Conservation (phyloP, 2,888 invertebrate species). For the Balanococcus diminutus region DNA sequence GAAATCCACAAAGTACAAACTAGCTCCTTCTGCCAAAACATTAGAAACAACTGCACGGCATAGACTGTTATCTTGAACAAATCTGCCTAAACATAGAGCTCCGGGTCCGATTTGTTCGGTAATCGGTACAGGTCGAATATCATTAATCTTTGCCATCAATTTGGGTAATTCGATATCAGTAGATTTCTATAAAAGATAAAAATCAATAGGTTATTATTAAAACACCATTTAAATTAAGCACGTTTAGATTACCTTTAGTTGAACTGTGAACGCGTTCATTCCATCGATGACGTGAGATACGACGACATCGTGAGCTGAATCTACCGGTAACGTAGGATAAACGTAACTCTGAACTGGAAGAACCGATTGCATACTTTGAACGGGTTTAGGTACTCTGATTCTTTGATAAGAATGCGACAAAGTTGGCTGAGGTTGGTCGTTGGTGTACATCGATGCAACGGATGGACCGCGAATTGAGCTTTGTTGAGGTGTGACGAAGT, state of each 20-base stretch:
- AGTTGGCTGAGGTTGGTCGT: not conserved
- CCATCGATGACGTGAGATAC: conserved; percentile 82
- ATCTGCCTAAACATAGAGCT: conserved; percentile 77
- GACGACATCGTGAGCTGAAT: conserved; percentile 71
- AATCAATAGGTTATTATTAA: conserved; percentile 1
- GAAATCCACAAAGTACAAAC: conserved; percentile 70
- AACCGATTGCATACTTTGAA: conserved; percentile 40
- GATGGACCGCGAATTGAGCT: not conserved
- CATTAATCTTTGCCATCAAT: conserved; percentile 68
- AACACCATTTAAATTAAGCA: not conserved
- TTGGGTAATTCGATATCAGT: conserved; percentile 67
- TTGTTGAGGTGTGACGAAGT: not conserved
- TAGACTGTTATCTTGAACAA: conserved; percentile 71
- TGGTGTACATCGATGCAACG: not conserved
- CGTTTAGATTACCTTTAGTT: conserved; percentile 65
- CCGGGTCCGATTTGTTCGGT: conserved; percentile 75
- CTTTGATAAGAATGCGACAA: not conserved
- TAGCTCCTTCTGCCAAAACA: conserved; percentile 74
- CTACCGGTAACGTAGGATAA: conserved; percentile 63
- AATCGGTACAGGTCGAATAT: conserved; percentile 63
- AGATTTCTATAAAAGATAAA: conserved; percentile 50
- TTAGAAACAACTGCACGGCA: conserved; percentile 79
- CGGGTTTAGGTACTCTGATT: not conserved
- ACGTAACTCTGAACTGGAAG: conserved; percentile 60
- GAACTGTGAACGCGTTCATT: conserved; percentile 77